Evolutionary conservation across 92 coral and sea anemone species (phyloP).

Genomic region (Chrysogorgia sp.): DNA sequence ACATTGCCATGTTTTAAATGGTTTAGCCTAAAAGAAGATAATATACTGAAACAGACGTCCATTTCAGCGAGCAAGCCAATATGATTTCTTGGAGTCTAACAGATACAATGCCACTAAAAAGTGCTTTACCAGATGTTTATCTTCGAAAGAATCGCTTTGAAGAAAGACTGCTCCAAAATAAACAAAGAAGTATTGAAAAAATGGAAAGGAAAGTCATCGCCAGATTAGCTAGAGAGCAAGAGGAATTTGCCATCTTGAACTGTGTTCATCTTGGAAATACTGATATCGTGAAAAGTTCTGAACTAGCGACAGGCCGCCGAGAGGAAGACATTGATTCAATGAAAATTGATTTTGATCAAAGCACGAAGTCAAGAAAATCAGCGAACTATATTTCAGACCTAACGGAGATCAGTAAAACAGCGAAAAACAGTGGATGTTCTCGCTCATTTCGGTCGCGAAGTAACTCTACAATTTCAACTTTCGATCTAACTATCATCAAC

Average conservation of each 20-base stretch:
- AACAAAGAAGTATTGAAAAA: slow-evolving; percentile 44
- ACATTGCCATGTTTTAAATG: too few species aligned
- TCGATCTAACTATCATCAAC: too few species aligned
- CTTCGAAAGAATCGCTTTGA: slow-evolving; percentile 49
- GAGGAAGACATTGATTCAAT: not conserved
- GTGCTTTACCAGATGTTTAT: slow-evolving; percentile 49
- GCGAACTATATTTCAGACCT: too few species aligned
- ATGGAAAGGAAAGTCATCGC: slow-evolving; percentile 45
- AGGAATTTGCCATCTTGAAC: slow-evolving; percentile 51
- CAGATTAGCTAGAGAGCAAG: slow-evolving; percentile 45
- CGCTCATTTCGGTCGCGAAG: not conserved
- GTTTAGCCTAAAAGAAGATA: too few species aligned
- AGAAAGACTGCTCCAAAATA: slow-evolving; percentile 48
- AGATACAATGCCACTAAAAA: slow-evolving; percentile 17
- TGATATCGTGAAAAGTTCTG: not conserved
- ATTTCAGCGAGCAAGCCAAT: too few species aligned
- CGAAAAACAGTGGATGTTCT: too few species aligned
- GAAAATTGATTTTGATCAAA: not conserved
- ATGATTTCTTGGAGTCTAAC: not conserved
- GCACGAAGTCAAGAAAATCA: not conserved
- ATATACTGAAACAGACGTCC: too few species aligned
- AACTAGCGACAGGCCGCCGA: not conserved
- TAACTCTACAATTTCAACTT: not conserved
- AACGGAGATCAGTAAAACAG: too few species aligned
- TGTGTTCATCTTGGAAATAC: slow-evolving; percentile 20